These are phyloP conservation scores for Bungarus multicinctus DNA, from an alignment of 2,113 vertebrate genomes.

Conservation along the genomic window DNA sequence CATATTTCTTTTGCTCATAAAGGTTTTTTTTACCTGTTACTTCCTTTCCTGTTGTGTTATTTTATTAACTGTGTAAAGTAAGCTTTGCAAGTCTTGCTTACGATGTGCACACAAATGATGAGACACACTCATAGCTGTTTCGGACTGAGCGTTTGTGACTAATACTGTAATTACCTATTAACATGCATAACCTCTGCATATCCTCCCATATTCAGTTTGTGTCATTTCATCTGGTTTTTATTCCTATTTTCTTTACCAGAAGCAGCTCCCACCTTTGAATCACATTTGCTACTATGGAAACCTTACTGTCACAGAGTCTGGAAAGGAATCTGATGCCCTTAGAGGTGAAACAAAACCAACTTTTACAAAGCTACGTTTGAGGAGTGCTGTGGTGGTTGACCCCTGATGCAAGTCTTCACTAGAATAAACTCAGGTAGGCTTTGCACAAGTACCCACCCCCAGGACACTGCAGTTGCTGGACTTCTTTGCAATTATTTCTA, in stretches of 20 bases:
- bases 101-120: not conserved
- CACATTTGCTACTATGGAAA: conserved; percentile 46
- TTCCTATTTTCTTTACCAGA: not conserved
- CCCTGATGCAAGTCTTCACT: not conserved
- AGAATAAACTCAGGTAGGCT: not conserved
- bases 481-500: not conserved
- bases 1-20: not conserved
- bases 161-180: not conserved
- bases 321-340: not conserved
- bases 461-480: not conserved
- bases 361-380: not conserved
- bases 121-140: not conserved
- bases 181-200: not conserved
- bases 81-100: not conserved
- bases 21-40: not conserved
- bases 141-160: not conserved
- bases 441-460: not conserved
- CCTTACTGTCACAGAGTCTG: not conserved
- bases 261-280: conserved; percentile 17
- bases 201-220: not conserved
- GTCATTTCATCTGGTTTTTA: not conserved
- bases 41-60: not conserved
- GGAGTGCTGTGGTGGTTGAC: not conserved
- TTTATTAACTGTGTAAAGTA: not conserved
- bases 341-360: not conserved